Conservation (phyloP, 2,797 vertebrate genomes). For the Girardinus metallicus region DNA sequence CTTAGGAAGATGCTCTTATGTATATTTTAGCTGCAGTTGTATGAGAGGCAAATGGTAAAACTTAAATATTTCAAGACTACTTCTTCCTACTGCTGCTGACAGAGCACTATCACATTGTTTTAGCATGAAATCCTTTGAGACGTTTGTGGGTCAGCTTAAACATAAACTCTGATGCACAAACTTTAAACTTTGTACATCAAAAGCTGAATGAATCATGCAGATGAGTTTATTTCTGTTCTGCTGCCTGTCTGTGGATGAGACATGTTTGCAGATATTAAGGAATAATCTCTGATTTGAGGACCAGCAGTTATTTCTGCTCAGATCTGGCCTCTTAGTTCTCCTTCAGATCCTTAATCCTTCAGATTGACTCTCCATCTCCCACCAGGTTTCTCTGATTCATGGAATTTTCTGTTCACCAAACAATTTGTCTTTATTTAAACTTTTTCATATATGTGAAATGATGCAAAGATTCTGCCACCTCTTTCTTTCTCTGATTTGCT, state of each 20-base stretch:
- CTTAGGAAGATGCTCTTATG: not conserved
- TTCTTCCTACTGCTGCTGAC: not conserved
- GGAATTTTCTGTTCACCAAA: conserved; percentile 5
- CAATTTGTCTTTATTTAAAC: not conserved
- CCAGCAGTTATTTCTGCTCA: conserved; percentile 14
- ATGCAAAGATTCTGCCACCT: not conserved
- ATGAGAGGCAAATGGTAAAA: not conserved
- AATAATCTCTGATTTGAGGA: conserved; percentile 36
- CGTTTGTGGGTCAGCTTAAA: not conserved
- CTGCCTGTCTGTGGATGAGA: conserved; percentile 7
- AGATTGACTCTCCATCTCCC: conserved; percentile 36
- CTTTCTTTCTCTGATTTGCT: not conserved
- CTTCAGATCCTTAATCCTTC: not conserved
- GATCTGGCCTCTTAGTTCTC: conserved; percentile 18
- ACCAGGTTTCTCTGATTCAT: conserved; percentile 22
- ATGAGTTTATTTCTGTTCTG: conserved; percentile 15
- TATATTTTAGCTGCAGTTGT: conserved; percentile 9
- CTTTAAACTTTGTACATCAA: not conserved
- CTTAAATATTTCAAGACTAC: not conserved
- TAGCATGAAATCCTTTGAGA: not conserved
- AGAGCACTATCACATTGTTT: not conserved
- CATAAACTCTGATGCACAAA: not conserved
- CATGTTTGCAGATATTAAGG: conserved; percentile 41
- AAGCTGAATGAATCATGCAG: conserved; percentile 10
- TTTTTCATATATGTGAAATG: not conserved